These are phyloP conservation scores for Hafferia zeledoni DNA, from an alignment of 2,797 vertebrate genomes.

Conservation along the genomic window DNA sequence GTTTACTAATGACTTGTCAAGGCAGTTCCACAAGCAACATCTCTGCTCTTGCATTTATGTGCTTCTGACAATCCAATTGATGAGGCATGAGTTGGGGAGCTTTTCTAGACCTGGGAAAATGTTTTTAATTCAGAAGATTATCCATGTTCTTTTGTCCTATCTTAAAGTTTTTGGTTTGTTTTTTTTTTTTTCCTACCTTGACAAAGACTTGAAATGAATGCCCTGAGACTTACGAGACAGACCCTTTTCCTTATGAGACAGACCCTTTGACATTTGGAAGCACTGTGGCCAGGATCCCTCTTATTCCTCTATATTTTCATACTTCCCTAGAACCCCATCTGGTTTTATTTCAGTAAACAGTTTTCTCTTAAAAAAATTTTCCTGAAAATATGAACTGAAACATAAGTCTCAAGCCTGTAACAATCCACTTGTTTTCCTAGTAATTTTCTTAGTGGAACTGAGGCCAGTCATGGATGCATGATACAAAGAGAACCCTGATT, in stretches of 20 bases:
- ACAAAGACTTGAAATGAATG: background rate
- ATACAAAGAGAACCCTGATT: background rate
- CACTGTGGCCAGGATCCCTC: background rate
- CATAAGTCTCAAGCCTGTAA: background rate
- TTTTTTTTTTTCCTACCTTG: background rate
- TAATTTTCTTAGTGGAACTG: background rate
- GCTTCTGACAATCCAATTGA: background rate
- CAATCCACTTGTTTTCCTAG: background rate
- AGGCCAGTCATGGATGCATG: background rate
- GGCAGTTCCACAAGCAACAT: background rate
- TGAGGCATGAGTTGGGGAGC: background rate
- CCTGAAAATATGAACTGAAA: background rate
- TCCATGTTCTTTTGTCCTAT: background rate
- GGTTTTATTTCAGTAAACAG: background rate
- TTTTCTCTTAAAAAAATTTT: background rate
- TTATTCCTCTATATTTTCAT: background rate
- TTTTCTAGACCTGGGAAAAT: background rate
- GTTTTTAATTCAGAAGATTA: background rate
- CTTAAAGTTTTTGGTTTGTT: background rate
- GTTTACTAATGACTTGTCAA: background rate
- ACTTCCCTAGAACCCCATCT: background rate
- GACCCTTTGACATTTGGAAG: background rate
- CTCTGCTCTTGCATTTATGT: background rate
- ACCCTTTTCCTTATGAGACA: background rate
- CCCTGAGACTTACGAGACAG: background rate